phyloP scores from a whole-genome alignment of 2,113 vertebrate species.

The Forbesichthys papilliferus region DNA sequence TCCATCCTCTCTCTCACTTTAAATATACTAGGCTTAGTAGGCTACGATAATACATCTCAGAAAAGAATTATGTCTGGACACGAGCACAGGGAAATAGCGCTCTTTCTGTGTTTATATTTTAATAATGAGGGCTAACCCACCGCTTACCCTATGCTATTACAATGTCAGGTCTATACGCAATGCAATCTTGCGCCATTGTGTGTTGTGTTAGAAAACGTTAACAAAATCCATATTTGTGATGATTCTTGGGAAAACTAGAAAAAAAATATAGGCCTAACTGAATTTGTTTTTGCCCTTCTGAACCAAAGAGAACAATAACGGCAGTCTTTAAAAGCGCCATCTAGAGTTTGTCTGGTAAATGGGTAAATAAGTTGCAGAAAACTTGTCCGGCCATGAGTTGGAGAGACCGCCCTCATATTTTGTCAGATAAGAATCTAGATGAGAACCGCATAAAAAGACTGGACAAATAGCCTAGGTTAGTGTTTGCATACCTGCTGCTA shows the following conservation, averaged over 20 bases:
- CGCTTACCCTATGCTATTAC: too few species aligned
- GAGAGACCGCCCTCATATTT: conserved; percentile 13
- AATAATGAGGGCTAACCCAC: too few species aligned
- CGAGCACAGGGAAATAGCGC: conserved; percentile 27
- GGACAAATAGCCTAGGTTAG: conserved; percentile 19
- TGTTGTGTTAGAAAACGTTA: too few species aligned
- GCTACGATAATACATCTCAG: conserved; percentile 50
- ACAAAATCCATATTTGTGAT: too few species aligned
- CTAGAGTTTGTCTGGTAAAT: neutral
- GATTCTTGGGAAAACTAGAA: too few species aligned
- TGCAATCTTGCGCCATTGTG: too few species aligned
- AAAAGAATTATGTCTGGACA: conserved; percentile 43
- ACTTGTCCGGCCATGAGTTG: conserved; percentile 8
- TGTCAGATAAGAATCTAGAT: conserved; percentile 39
- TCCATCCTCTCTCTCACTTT: conserved; percentile 28
- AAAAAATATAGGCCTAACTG: too few species aligned
- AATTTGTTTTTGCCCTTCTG: too few species aligned
- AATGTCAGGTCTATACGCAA: too few species aligned
- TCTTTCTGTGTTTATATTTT: too few species aligned
- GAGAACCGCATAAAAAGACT: conserved; percentile 22
- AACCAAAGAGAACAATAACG: too few species aligned
- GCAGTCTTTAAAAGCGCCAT: too few species aligned
- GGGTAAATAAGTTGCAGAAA: conserved; percentile 4
- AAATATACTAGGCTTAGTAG: conserved; percentile 34
- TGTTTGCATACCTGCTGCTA: conserved; percentile 32